These are phyloP conservation scores for Drosophila fungiperda DNA, from an alignment of 2,888 invertebrate genomes.

Conservation along the genomic window DNA sequence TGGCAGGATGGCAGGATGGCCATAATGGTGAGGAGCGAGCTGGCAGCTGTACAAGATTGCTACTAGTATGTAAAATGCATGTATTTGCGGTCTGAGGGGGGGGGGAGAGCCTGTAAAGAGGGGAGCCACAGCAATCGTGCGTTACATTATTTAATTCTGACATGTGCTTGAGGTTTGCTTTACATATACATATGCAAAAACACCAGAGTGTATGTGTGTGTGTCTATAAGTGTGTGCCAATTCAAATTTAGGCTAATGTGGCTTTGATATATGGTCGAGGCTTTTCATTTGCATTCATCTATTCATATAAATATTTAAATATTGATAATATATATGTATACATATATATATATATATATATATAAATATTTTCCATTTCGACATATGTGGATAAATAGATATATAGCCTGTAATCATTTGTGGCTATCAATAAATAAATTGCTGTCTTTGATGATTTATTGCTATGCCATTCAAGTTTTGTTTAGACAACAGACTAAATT, in stretches of 20 bases:
- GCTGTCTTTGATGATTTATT: constrained; percentile 70
- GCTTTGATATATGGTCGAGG: constrained; percentile 66
- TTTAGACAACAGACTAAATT: constrained; percentile 5
- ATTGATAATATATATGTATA: not conserved
- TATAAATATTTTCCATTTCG: not conserved
- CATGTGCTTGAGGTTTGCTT: constrained; percentile 80
- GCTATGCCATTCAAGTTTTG: constrained; percentile 39
- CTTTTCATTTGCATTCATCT: constrained; percentile 31
- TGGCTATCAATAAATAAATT: constrained; percentile 58
- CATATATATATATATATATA: constrained; percentile 7
- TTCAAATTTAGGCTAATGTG: constrained; percentile 73
- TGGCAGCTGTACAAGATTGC: constrained; percentile 25
- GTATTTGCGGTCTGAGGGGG: constrained; percentile 1
- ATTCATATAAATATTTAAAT: constrained; percentile 2
- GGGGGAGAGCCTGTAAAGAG: not conserved
- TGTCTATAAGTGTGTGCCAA: constrained; percentile 46
- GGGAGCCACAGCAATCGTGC: constrained; percentile 64
- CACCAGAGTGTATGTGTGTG: constrained; percentile 5
- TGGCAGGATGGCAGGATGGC: not conserved
- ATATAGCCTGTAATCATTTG: constrained; percentile 51
- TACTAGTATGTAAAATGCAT: constrained; percentile 20
- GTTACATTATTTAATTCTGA: constrained; percentile 81
- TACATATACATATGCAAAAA: constrained; percentile 33
- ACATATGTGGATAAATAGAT: constrained; percentile 4
- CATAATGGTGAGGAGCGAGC: not conserved